phyloP scores from a whole-genome alignment of 1,140 invertebrate species.

The Coptotermes formosanus region DNA sequence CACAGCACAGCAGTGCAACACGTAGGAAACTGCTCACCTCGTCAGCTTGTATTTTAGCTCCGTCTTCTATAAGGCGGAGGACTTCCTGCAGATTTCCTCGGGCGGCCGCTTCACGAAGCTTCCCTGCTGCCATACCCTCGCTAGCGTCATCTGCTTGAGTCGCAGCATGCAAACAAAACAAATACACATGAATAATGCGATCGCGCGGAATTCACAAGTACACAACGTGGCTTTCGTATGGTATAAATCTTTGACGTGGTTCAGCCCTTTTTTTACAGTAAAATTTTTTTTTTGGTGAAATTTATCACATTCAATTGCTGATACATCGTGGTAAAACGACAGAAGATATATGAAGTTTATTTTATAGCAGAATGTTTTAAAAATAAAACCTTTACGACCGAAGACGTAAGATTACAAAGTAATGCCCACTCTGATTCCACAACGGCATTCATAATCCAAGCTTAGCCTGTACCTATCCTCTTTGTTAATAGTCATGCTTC shows the following conservation, averaged over 20 bases:
- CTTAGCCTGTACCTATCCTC: not conserved
- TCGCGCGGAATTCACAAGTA: not conserved
- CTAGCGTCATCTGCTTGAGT: constrained; percentile 27
- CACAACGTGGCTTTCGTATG: not conserved
- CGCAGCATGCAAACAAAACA: constrained; percentile 19
- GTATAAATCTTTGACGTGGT: not conserved
- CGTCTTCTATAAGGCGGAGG: constrained; percentile 36
- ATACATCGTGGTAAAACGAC: not conserved
- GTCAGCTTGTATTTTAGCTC: constrained; percentile 38
- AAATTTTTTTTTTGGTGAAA: not conserved
- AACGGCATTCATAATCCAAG: not conserved
- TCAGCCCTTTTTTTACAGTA: not conserved
- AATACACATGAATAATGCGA: not conserved
- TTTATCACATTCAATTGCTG: not conserved
- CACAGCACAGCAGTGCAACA: too few species aligned
- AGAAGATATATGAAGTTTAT: not conserved
- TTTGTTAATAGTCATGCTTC: not conserved
- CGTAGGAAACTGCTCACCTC: constrained; percentile 34
- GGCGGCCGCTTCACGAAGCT: constrained; percentile 40
- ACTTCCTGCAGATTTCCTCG: constrained; percentile 39
- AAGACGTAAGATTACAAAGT: not conserved
- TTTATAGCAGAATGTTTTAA: not conserved
- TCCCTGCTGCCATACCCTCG: constrained; percentile 34
- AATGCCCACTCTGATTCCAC: not conserved
- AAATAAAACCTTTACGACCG: not conserved